Conservation (phyloP, 2,797 vertebrate genomes). For the Paguma larvata region DNA sequence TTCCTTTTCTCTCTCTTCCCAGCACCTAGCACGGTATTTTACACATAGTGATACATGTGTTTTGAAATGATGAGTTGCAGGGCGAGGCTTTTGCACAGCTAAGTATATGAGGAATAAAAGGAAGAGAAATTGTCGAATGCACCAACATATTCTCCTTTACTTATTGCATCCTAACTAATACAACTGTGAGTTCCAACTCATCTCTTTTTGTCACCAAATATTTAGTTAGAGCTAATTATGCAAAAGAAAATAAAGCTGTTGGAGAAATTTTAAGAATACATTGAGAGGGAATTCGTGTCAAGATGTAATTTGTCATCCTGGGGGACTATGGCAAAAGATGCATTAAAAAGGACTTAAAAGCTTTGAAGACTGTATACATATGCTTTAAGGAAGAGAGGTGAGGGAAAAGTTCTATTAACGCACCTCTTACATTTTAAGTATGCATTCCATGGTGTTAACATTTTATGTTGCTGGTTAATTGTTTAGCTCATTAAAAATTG, state of each 20-base stretch:
- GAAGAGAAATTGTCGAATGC: not conserved
- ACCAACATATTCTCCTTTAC: not conserved
- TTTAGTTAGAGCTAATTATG: conserved; percentile 32
- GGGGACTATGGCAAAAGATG: not conserved
- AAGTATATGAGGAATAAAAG: not conserved
- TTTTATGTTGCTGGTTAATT: conserved; percentile 38
- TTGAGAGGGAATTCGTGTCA: not conserved
- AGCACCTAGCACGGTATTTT: not conserved
- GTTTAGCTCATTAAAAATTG: not conserved
- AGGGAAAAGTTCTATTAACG: not conserved
- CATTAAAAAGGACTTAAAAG: not conserved
- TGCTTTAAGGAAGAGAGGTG: not conserved
- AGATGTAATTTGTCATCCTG: not conserved
- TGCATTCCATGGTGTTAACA: not conserved
- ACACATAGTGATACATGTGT: not conserved
- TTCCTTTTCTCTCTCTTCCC: not conserved
- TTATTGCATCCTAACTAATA: not conserved
- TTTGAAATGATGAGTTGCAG: not conserved
- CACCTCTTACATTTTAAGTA: not conserved
- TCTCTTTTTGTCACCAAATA: conserved; percentile 47
- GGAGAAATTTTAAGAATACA: conserved; percentile 45
- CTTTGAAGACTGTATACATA: not conserved
- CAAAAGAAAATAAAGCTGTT: not conserved
- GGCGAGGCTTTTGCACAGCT: not conserved
- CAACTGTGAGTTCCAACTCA: not conserved